Evolutionary conservation across 2,113 vertebrate genomes (phyloP).

Genomic region (Aphyosemion australe): DNA sequence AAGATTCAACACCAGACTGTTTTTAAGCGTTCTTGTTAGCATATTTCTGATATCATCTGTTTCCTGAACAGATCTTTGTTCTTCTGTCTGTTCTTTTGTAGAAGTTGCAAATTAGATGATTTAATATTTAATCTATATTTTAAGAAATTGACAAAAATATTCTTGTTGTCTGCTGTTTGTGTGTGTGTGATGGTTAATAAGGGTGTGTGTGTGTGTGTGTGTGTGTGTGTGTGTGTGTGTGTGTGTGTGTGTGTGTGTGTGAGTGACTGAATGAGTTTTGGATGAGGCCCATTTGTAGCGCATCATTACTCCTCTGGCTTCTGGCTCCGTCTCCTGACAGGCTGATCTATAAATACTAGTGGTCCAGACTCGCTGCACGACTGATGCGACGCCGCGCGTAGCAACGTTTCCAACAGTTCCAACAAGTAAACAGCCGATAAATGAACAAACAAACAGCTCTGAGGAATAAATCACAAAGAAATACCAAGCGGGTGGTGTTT

Average conservation of each 20-base stretch:
- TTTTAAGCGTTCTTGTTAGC: no score
- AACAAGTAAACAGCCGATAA: conserved; percentile 23
- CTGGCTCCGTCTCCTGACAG: conserved; percentile 38
- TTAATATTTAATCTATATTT: no score
- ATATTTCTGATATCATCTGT: no score
- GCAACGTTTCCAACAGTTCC: not conserved
- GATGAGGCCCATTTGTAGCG: conserved; percentile 62
- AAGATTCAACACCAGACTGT: no score
- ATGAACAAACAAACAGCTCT: conserved; percentile 12
- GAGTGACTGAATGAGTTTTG: conserved; percentile 57
- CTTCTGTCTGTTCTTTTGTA: no score
- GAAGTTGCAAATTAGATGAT: no score
- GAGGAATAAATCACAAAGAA: not conserved
- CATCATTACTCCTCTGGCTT: conserved; percentile 59
- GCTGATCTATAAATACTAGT: conserved; percentile 60
- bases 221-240: conserved; percentile 14
- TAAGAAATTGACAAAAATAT: no score
- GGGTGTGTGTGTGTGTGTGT: conserved; percentile 1
- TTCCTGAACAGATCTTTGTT: no score
- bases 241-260: no score
- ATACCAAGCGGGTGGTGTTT: not conserved
- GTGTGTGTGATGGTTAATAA: conserved; percentile 41
- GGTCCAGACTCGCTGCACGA: conserved; percentile 8
- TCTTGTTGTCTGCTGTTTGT: not conserved
- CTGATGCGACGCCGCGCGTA: conserved; percentile 17